Evolutionary conservation across 2,797 vertebrate genomes (phyloP).

Genomic region (Spinibarbus caldwelli): DNA sequence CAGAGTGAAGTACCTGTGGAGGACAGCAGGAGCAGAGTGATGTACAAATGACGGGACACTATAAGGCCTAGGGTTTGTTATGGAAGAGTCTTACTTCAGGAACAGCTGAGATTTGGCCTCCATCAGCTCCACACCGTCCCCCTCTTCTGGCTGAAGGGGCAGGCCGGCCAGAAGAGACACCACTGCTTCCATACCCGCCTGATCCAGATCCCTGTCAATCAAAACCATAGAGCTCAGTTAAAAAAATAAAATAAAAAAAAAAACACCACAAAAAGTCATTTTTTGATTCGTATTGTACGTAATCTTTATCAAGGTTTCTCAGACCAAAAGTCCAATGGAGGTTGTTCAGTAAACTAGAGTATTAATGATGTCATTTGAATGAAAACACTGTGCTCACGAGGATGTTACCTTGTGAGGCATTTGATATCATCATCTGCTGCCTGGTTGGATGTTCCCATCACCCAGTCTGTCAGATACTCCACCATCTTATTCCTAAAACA

Average conservation of each 20-base stretch:
- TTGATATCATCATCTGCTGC: conserved; percentile 96
- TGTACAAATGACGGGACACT: not conserved
- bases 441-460: conserved; percentile 98
- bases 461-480: conserved; percentile 97
- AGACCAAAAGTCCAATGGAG: not conserved
- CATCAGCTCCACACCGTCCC: conserved; percentile 96
- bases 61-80: not conserved
- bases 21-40: not conserved
- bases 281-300: not conserved
- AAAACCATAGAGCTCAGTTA: conserved; percentile 20
- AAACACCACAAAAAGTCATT: not conserved
- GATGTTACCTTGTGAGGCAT: conserved; percentile 89
- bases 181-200: conserved; percentile 98
- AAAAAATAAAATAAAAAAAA: not conserved
- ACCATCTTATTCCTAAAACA: conserved; percentile 94
- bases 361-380: not conserved
- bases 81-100: conserved; percentile 85
- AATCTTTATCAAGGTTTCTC: not conserved
- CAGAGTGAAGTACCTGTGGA: conserved; percentile 90
- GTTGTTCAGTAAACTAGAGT: not conserved
- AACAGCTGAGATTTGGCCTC: conserved; percentile 98
- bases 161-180: conserved; percentile 94
- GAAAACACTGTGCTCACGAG: not conserved
- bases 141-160: conserved; percentile 95
- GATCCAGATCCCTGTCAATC: conserved; percentile 89